Conservation (phyloP, 2,888 invertebrate species). For the Zele albiditarsus region DNA sequence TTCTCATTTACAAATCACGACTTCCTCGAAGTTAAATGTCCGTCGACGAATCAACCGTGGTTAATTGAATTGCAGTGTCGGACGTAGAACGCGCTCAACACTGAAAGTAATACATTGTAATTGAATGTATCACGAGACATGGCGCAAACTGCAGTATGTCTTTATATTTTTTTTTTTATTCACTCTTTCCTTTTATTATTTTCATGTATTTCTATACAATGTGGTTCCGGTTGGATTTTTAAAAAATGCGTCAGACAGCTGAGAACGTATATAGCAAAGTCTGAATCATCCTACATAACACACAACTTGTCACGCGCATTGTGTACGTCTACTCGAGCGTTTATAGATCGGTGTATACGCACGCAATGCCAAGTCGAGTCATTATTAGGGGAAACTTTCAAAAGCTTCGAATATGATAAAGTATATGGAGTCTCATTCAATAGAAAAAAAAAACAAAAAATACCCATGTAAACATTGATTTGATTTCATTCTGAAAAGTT, state of each 20-base stretch:
- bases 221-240: conserved; percentile 10
- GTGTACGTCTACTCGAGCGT: conserved; percentile 7
- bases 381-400: background rate
- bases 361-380: conserved; percentile 15
- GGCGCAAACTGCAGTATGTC: background rate
- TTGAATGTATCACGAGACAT: conserved; percentile 4
- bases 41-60: conserved; percentile 27
- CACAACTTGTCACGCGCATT: background rate
- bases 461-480: no score
- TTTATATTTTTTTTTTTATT: background rate
- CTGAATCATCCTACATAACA: conserved; percentile 21
- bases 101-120: background rate
- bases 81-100: background rate
- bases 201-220: background rate
- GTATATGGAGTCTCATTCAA: background rate
- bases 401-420: background rate
- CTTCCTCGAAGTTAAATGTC: conserved; percentile 27
- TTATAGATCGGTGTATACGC: conserved; percentile 18
- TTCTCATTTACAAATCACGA: conserved; percentile 17
- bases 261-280: background rate
- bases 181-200: background rate
- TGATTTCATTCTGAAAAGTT: no score
- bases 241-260: conserved; percentile 21
- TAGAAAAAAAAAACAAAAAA: background rate
- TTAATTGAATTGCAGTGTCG: conserved; percentile 24